These are phyloP conservation scores for Hydropsyche tenuis DNA, from an alignment of 1,140 invertebrate genomes.

Conservation along the genomic window DNA sequence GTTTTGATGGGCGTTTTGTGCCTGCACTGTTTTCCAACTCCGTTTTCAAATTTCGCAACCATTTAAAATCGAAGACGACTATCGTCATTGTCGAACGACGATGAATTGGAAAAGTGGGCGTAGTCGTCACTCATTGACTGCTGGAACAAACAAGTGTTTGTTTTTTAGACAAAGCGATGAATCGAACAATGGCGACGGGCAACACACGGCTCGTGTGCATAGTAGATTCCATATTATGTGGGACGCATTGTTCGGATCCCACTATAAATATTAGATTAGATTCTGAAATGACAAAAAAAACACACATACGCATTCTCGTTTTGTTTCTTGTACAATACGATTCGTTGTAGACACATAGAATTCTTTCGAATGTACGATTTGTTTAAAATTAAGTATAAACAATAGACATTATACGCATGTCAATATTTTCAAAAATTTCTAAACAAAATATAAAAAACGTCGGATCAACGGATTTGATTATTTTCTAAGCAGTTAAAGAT, in stretches of 20 bases:
- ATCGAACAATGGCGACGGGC: slow-evolving; percentile 19
- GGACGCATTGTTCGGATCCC: slow-evolving; percentile 14
- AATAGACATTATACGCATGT: too few relatives aligned
- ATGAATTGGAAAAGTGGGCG: slow-evolving; percentile 25
- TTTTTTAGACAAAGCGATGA: slow-evolving; percentile 25
- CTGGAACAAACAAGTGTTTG: slow-evolving; percentile 30
- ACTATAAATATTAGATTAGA: slow-evolving; percentile 26
- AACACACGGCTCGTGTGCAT: slow-evolving; percentile 5
- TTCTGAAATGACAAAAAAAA: slow-evolving; percentile 9
- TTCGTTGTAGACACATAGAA: too few relatives aligned
- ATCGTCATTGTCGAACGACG: neutral
- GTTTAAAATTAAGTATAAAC: too few relatives aligned
- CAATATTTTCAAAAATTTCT: too few relatives aligned
- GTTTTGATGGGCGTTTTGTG: too few relatives aligned
- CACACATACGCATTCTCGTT: too few relatives aligned
- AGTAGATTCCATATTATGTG: neutral
- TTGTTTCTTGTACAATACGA: too few relatives aligned
- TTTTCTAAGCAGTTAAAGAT: neutral
- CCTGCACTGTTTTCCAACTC: neutral
- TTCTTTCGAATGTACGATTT: too few relatives aligned
- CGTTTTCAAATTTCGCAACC: slow-evolving; percentile 18
- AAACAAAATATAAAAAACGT: too few relatives aligned
- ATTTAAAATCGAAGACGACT: neutral
- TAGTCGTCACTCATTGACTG: slow-evolving; percentile 24
- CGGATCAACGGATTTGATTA: too few relatives aligned